Base-by-base conservation (phyloP, 2,888 invertebrate genomes). In the Taphrorychus bicolor region DNA sequence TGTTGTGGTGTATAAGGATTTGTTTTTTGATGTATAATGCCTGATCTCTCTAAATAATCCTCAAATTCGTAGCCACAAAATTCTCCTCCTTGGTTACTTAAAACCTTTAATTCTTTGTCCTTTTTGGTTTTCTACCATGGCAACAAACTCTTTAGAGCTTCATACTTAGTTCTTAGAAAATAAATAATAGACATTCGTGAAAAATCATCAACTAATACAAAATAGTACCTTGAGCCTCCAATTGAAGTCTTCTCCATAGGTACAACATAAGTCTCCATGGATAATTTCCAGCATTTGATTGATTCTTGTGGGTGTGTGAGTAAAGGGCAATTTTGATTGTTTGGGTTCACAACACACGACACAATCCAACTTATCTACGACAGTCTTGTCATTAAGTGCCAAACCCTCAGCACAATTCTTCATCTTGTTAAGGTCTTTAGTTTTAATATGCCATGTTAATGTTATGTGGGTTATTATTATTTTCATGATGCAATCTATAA, bases 231-330 rank as follows among this genome's bases (percentile, higher is more conserved):
- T 32, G 32, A 32, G 1, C 71, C 70, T 23, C 71, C 66, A 4
- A 70, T 18, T 22, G 70, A 72, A 14, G 18, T 65, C 4, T 21
- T 45, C 41, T 72, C 64, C 71, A 70, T 71, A 1, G 72, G 71
- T n/a, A 3, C 72, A 70, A 53, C 23, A 54, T 64, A 78, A 21
- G 59, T 78, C 77, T 5, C 73, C 69, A 69, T 77, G 77, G 4
- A 78, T 62, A 18, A 77, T 40, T 40, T 76, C 72, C 18, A 78
- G 62, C 58, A 61, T 58, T 63, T 66, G 53, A 23, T 19, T 71
- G 18, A 72, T 73, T 63, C 32, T 73, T n/a, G 32, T 51, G 32
- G 32, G 7, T n/a, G n/a, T n/a, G n/a, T n/a, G n/a, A n/a, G n/a
- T n/a, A n/a, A n/a, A n/a, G n/a, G n/a, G n/a, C n/a, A 32, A 32